Evolutionary conservation across 1,140 invertebrate genomes (phyloP), one percentile per base, ranked within the genome.

Genomic region (Tyrophagus putrescentiae): DNA sequence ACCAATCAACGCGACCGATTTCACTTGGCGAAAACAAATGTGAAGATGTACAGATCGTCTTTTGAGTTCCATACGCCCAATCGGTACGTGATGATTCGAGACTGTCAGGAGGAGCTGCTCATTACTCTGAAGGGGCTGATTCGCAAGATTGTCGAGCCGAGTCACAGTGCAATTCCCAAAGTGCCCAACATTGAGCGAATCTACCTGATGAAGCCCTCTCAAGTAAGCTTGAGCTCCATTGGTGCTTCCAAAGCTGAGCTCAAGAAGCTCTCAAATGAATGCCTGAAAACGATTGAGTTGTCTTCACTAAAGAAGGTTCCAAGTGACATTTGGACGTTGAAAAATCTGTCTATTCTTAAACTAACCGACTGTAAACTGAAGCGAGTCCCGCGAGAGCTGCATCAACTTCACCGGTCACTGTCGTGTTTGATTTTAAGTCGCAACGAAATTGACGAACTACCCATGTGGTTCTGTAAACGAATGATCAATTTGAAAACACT

Each of bases 381-480:
- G 11, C n/a, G 13, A 31, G 25, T 54, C 1, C 52, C 52, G n/a
- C 13, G 13, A 13, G 52, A 3, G 7, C 25, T 54, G 28, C 13
- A 54, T 31, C 11, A 4, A 33, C 25, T 54, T n/a, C 32, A 54
- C 9, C 7, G 39, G 3, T 31, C 25, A 54, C 7, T 27, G n/a
- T 25, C 7, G 45, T 48, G 25, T 54, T 33, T 54, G 27, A 54
- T 27, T 31, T 3, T 54, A 11, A 28, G 52, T 31, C 3, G 27
- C 21, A 54, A 54, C 27, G 31, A 54, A 54, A 54, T 54, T 4
- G 52, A 54, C 18, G 52, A 54, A 33, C 32, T 54, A 23, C 52
- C 52, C 3, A 54, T 54, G 52, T 54, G 52, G 52, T 54, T 54
- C 39, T 27, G 13, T 11, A 13, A 54, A 54, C 13, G 27, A 54